Conservation (phyloP, 2,113 vertebrate species). For the Pungitius pungitius region DNA sequence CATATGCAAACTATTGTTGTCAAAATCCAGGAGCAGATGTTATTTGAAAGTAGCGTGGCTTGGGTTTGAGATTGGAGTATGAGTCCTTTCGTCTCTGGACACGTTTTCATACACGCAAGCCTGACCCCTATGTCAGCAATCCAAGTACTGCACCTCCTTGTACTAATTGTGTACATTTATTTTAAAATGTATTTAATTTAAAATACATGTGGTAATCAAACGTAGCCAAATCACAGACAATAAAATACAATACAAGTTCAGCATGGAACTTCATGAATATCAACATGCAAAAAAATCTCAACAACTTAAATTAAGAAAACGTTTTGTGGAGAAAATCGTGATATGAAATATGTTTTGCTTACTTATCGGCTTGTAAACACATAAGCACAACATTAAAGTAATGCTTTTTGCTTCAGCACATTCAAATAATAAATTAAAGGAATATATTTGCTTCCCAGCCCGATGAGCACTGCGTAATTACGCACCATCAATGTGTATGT, state of each 20-base stretch:
- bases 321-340: background rate
- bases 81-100: conserved; percentile 35
- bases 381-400: background rate
- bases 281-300: background rate
- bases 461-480: conserved; percentile 44
- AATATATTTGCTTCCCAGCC: background rate
- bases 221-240: background rate
- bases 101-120: conserved; percentile 43
- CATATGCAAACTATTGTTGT: conserved; percentile 78
- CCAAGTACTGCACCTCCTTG: conserved; percentile 42
- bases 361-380: background rate
- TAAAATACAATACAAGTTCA: background rate
- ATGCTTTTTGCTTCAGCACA: background rate
- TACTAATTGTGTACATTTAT: background rate
- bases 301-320: background rate
- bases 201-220: background rate
- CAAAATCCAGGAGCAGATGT: conserved; percentile 78
- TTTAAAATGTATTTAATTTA: background rate
- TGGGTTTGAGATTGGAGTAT: conserved; percentile 75
- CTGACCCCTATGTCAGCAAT: conserved; percentile 51
- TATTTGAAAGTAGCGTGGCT: conserved; percentile 81
- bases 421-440: background rate
- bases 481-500: conserved; percentile 17
- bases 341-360: background rate
- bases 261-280: background rate